phyloP scores from a whole-genome alignment of 2,113 vertebrate genomes.

The Malurus cyaneus region DNA sequence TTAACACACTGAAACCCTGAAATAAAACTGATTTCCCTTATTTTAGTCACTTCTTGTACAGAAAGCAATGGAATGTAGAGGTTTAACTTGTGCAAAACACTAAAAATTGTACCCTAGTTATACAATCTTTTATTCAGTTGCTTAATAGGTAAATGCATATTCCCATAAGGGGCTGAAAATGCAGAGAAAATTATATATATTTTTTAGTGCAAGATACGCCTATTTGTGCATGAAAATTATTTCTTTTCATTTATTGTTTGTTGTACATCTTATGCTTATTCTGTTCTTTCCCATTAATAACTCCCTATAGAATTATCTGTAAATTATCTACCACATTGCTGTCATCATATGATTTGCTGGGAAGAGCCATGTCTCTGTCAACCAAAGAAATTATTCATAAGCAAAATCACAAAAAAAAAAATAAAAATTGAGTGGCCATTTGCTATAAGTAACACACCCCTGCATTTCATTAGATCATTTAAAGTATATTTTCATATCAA shows the following conservation, averaged over 20 bases:
- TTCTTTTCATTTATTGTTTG: constrained; percentile 3
- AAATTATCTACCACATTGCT: background rate
- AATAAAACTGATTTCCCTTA: background rate
- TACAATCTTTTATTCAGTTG: background rate
- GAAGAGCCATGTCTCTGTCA: background rate
- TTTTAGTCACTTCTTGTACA: constrained; percentile 22
- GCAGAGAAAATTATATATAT: background rate
- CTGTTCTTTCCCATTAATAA: background rate
- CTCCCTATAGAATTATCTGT: background rate
- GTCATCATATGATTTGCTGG: background rate
- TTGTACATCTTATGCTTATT: background rate
- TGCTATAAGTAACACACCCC: background rate
- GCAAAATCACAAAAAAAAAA: background rate
- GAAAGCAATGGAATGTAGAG: background rate
- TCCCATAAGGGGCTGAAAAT: background rate
- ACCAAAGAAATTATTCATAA: background rate
- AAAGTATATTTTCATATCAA: background rate
- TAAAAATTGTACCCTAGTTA: background rate
- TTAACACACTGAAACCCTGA: constrained; percentile 51
- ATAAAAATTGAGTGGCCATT: background rate
- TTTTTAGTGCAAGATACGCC: background rate
- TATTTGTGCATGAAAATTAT: background rate
- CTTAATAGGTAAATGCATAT: constrained; percentile 13
- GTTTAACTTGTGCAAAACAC: background rate
- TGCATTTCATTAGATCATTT: background rate